These are phyloP conservation scores for Anguilla obscura DNA, from an alignment of 2,797 vertebrate species.

Conservation along the genomic window DNA sequence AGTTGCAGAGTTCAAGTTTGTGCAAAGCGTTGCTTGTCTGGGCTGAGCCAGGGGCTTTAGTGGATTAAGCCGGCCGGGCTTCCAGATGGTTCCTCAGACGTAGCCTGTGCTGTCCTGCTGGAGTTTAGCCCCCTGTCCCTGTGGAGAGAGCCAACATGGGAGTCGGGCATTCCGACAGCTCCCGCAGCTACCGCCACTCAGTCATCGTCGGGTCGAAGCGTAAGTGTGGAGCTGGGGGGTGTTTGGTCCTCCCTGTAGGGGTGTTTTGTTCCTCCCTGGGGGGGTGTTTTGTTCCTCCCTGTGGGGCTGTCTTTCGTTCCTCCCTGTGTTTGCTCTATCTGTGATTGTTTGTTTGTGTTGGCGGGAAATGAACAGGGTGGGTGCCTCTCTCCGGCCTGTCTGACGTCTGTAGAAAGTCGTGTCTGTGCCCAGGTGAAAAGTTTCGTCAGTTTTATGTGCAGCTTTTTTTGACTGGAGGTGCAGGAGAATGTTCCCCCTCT, in stretches of 20 bases:
- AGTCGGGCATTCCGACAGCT: constrained; percentile 74
- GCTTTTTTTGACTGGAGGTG: neutral
- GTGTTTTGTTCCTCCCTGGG: too few species aligned
- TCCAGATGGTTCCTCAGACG: neutral
- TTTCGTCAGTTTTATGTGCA: neutral
- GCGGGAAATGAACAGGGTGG: neutral
- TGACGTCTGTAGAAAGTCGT: neutral
- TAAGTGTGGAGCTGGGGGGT: constrained; percentile 57
- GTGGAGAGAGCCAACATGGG: constrained; percentile 58
- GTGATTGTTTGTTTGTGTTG: neutral
- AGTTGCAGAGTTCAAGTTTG: neutral
- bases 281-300: too few species aligned
- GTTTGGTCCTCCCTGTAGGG: too few species aligned
- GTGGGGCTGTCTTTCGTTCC: neutral
- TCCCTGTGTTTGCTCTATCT: neutral
- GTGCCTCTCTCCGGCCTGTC: neutral
- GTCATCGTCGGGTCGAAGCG: constrained; percentile 66
- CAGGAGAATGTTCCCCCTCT: neutral
- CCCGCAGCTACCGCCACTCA: constrained; percentile 68
- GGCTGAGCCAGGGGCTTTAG: constrained; percentile 1
- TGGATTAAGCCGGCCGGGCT: neutral
- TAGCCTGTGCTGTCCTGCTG: neutral
- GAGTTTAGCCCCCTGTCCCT: neutral
- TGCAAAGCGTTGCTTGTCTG: neutral
- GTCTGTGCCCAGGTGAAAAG: neutral